Percentiles rank a stretch among this genome's conserved stretches.
phyloP scores from a whole-genome alignment of 2,797 vertebrate genomes.

The Molossus molossus region DNA sequence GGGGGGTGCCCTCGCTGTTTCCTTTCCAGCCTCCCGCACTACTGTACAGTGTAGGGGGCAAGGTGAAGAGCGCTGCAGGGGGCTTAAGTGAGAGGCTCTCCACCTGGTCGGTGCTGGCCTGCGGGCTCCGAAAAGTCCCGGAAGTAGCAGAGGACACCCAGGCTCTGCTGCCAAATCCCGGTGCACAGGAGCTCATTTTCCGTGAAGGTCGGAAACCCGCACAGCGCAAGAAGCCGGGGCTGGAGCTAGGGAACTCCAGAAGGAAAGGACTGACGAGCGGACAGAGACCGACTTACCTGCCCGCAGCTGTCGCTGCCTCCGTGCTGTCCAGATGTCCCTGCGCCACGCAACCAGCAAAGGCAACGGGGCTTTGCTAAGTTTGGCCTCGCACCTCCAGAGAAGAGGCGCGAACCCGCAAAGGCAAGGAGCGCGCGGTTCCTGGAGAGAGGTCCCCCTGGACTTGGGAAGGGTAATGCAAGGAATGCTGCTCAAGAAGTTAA shows the following conservation, averaged over 20 bases:
- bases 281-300: constrained; percentile 87
- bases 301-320: constrained; percentile 75
- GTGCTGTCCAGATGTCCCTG: constrained; percentile 69
- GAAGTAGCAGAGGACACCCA: background rate
- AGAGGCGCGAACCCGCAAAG: constrained; percentile 81
- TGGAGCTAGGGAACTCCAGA: background rate
- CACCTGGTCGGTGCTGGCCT: constrained; percentile 42
- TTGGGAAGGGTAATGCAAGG: constrained; percentile 84
- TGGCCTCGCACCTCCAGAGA: constrained; percentile 81
- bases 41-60: background rate
- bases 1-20: constrained; percentile 65
- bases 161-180: background rate
- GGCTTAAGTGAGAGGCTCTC: background rate
- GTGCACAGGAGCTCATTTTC: background rate
- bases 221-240: background rate
- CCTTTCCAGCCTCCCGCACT: background rate
- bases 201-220: background rate
- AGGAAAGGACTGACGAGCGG: background rate
- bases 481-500: constrained; percentile 78
- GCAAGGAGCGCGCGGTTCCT: constrained; percentile 73
- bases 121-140: background rate
- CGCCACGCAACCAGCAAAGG: constrained; percentile 75
- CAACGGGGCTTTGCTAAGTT: constrained; percentile 78
- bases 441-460: constrained; percentile 84
- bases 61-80: background rate